phyloP scores from a whole-genome alignment of 2,797 vertebrate species.

The Spondyliosoma cantharus region DNA sequence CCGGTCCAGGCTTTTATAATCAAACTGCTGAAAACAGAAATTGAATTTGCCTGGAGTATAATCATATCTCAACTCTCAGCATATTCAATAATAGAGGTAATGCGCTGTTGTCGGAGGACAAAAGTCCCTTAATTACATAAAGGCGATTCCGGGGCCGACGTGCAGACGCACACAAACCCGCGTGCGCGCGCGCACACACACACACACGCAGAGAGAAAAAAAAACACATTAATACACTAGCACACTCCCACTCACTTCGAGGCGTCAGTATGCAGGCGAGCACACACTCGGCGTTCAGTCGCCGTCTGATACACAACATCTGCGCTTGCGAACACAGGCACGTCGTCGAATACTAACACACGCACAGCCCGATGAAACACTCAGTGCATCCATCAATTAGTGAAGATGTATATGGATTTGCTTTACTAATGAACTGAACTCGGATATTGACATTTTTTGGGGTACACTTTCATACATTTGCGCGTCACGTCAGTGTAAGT shows the following conservation, averaged over 20 bases:
- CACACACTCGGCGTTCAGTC: slow-evolving; percentile 8
- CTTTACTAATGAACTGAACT: background rate
- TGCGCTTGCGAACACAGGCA: slow-evolving; percentile 28
- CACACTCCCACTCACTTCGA: slow-evolving; percentile 29
- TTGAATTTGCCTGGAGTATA: slow-evolving; percentile 71
- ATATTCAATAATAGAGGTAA: slow-evolving; percentile 73
- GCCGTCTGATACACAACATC: slow-evolving; percentile 9
- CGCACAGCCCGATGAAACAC: background rate
- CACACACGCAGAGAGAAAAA: background rate
- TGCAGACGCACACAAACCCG: background rate
- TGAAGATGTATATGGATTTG: background rate
- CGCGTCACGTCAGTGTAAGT: too few species aligned
- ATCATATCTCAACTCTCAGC: slow-evolving; percentile 71
- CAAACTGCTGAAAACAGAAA: slow-evolving; percentile 76
- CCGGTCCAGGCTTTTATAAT: slow-evolving; percentile 51
- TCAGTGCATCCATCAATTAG: background rate
- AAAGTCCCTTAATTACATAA: slow-evolving; percentile 72
- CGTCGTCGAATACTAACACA: background rate
- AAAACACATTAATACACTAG: background rate
- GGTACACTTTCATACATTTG: too few species aligned
- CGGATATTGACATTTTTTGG: too few species aligned
- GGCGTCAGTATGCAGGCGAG: slow-evolving; percentile 21
- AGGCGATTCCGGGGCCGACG: slow-evolving; percentile 45
- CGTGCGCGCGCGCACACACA: too few species aligned
- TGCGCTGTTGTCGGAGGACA: slow-evolving; percentile 63